phyloP scores from a whole-genome alignment of 2,113 vertebrate genomes.

The Rhabdornis inornatus region DNA sequence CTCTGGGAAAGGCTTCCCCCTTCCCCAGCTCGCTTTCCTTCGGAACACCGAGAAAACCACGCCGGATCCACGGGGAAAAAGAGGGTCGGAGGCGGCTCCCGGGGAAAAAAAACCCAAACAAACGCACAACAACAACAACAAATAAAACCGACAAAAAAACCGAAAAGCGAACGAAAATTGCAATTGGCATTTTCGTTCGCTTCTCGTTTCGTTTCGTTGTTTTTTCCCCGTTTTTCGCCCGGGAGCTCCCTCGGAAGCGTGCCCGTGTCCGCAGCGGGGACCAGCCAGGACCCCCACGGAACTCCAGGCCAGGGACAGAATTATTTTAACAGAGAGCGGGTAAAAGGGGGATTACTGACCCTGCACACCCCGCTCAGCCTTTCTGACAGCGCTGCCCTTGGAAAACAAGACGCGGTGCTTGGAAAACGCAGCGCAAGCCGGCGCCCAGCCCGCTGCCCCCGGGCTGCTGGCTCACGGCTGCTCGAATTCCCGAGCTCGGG shows the following conservation, averaged over 20 bases:
- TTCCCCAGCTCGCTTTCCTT: neutral
- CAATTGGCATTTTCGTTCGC: neutral
- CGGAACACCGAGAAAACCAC: neutral
- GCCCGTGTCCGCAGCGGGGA: neutral
- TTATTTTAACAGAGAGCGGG: neutral
- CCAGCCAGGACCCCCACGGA: neutral
- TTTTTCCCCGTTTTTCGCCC: neutral
- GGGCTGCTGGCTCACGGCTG: neutral
- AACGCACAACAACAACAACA: too few species aligned
- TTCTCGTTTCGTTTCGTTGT: neutral
- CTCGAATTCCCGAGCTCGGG: neutral
- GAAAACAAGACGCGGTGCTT: neutral
- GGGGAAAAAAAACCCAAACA: accelerated
- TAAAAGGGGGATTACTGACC: neutral
- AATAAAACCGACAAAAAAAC: neutral
- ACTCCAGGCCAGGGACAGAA: neutral
- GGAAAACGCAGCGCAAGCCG: neutral
- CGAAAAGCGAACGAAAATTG: neutral
- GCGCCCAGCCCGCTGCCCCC: neutral
- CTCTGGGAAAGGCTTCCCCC: neutral
- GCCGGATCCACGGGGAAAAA: neutral
- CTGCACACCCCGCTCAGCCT: neutral
- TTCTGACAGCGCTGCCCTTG: neutral
- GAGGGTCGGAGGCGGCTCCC: neutral
- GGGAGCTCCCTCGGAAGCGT: neutral